Base-by-base conservation (phyloP, 2,888 invertebrate species). In the Oscheius onirici region DNA sequence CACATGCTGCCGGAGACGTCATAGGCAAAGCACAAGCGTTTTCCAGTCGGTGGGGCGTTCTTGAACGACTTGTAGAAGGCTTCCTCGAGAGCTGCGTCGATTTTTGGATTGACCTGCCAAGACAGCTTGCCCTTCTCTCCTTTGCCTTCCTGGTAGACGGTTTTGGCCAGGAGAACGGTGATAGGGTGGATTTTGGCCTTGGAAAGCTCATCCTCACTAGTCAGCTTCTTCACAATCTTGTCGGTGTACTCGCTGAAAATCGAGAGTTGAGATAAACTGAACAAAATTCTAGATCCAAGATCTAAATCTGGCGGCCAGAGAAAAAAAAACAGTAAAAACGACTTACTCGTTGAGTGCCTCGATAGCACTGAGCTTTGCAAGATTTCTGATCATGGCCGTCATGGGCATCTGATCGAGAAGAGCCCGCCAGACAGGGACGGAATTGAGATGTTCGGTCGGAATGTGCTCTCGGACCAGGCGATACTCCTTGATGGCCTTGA, bases 381-480 rank as follows among this genome's bases (percentile, higher is more conserved):
- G 83, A 74, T 89, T 89, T 24, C 89, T 78, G 24, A 89, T 86
- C 81, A 88, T 82, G 0, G 89, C 89, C 3, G 88, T 88, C 87
- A 89, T 87, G 0, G 88, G 88, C 88, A 89, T 88, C 44, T 84
- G 77, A 63, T 85, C 76, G 6, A 88, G 80, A 28, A 89, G 82
- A 2, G 87, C 85, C 13, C 80, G 77, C 89, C 89, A 89, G 6
- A 89, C 86, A 80, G 85, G 73, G 24, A 72, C 60, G 34, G 78
- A 79, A 69, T 92, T 92, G 52, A 92, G 88, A 73, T 92, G 88
- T 83, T 90, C 90, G 6, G 92, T 91, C 68, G 92, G 92, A n/a
- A 93, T 90, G 87, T 92, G 92, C 81, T 92, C 91, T 46, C 92
- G 88, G 10, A 90, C 91, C 57, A 92, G 91, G 60, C 78, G 72